Conservation (phyloP, 2,113 vertebrate genomes). For the Leptocoma aspasia region DNA sequence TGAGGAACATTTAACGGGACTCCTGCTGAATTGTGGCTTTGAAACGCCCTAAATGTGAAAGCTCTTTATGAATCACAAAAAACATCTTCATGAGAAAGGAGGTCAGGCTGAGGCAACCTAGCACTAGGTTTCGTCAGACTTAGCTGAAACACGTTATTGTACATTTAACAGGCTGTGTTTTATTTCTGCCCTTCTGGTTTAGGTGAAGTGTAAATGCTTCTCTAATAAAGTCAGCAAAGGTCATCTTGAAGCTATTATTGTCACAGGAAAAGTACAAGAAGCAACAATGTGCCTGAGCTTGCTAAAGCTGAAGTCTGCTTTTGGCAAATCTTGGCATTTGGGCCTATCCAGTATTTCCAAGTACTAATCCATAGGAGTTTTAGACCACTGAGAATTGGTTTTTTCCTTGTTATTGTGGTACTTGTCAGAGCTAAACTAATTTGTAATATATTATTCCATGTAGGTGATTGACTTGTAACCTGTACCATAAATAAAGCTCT, state of each 20-base stretch:
- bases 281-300: neutral
- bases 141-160: neutral
- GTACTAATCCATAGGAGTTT: neutral
- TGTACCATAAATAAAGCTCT: neutral
- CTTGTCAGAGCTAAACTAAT: neutral
- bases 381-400: neutral
- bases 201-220: neutral
- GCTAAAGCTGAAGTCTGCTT: neutral
- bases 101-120: neutral
- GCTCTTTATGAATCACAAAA: conserved; percentile 12
- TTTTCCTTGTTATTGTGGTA: neutral
- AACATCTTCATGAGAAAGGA: neutral
- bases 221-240: neutral
- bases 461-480: neutral
- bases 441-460: neutral
- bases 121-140: neutral
- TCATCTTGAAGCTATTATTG: neutral
- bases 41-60: conserved; percentile 6
- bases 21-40: neutral
- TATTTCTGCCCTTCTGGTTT: conserved; percentile 1
- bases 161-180: neutral
- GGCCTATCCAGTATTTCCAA: neutral
- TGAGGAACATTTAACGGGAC: neutral
- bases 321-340: neutral
- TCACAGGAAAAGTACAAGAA: neutral